A percentile compares a stretch with the other conserved stretches of the same genome.
Evolutionary conservation across 2,113 vertebrate genomes (phyloP).

Genomic region (Atrichornis clamosus): DNA sequence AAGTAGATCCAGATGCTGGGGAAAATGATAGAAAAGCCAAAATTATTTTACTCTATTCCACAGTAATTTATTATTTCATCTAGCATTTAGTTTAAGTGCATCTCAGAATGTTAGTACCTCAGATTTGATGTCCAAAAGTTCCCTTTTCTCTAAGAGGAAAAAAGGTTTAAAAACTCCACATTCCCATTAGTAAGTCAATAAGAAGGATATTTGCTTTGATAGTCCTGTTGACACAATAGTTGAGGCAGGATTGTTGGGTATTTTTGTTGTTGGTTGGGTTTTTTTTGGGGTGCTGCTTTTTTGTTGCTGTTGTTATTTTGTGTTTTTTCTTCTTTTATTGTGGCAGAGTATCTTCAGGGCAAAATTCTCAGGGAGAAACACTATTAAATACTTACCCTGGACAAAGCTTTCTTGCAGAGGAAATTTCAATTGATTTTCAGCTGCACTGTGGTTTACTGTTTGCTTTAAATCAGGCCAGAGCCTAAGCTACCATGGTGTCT

Average conservation of each 20-base stretch:
- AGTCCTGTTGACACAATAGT: background rate
- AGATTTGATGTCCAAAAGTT: background rate
- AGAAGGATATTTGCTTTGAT: constrained; percentile 16
- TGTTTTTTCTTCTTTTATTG: constrained; percentile 23
- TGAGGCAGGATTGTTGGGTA: background rate
- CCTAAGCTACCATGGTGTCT: constrained; percentile 60
- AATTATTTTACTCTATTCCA: background rate
- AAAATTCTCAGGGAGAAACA: constrained; percentile 46
- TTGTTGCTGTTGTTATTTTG: background rate
- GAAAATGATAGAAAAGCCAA: background rate
- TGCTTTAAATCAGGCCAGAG: constrained; percentile 68
- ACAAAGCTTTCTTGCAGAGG: constrained; percentile 64
- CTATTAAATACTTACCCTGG: constrained; percentile 63
- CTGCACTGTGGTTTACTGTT: constrained; percentile 68
- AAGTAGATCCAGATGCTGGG: background rate
- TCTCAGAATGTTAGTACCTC: background rate
- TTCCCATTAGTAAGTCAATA: background rate
- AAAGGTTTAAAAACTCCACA: background rate
- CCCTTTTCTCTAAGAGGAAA: background rate
- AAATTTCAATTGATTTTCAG: constrained; percentile 71
- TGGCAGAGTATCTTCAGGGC: constrained; percentile 45
- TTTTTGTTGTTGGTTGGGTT: background rate
- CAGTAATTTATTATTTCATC: background rate
- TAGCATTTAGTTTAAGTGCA: background rate
- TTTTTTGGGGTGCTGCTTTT: background rate